These are phyloP conservation scores for Thamnophis elegans DNA, from an alignment of 2,797 vertebrate genomes.

Conservation along the genomic window DNA sequence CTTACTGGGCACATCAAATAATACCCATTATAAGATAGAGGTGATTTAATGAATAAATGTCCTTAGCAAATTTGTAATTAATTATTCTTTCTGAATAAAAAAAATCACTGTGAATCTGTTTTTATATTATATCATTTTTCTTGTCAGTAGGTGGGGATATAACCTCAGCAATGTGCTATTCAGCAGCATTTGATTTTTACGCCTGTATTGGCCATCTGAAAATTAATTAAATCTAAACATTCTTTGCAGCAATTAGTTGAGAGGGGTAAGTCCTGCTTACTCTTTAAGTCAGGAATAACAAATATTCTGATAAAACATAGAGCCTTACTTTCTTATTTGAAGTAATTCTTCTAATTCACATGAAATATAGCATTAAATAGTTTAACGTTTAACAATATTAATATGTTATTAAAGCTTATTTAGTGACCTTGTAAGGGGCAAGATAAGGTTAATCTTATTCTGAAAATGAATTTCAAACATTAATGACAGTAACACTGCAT, in stretches of 20 bases:
- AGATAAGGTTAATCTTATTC: not conserved
- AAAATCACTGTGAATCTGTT: not conserved
- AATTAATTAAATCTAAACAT: constrained; percentile 43
- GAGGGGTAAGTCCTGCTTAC: constrained; percentile 48
- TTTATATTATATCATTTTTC: constrained; percentile 2
- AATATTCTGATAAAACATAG: constrained; percentile 9
- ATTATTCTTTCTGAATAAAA: not conserved
- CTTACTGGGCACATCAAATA: not conserved
- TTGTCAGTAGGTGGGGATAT: constrained; percentile 73
- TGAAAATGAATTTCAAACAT: not conserved
- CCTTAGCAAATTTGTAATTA: not conserved
- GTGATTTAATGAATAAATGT: not conserved
- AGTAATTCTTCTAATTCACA: not conserved
- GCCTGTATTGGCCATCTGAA: not conserved
- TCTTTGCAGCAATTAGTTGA: constrained; percentile 54
- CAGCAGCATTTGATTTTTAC: not conserved
- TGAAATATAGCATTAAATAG: not conserved
- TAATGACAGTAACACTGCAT: not conserved
- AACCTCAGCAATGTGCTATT: constrained; percentile 56
- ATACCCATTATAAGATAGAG: not conserved
- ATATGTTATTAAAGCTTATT: not conserved
- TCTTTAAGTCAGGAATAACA: constrained; percentile 31
- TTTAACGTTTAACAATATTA: not conserved
- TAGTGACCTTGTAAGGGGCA: not conserved
- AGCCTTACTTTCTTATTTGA: not conserved